Evolutionary conservation across 1,140 invertebrate genomes (phyloP).

Genomic region (Drusus annulatus): DNA sequence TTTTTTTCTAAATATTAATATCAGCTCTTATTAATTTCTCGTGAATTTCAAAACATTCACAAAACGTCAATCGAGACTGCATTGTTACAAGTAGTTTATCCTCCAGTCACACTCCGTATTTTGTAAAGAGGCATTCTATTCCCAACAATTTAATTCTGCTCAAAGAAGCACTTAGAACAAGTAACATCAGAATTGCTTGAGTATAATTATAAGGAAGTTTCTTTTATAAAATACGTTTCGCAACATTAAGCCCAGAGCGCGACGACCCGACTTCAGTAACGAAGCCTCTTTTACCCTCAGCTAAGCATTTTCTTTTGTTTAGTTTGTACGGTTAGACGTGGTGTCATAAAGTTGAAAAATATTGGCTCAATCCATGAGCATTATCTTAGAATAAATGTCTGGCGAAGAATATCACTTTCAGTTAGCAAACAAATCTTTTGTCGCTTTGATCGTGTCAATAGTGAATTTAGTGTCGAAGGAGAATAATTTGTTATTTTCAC

Average conservation of each 20-base stretch:
- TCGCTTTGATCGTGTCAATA: too few species aligned
- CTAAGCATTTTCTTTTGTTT: not conserved
- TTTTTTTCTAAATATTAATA: too few species aligned
- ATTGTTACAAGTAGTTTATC: too few species aligned
- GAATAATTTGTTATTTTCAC: too few species aligned
- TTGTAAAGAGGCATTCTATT: not conserved
- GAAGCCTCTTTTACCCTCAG: not conserved
- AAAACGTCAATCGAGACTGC: too few species aligned
- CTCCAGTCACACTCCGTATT: too few species aligned
- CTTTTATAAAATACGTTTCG: slow-evolving; percentile 20
- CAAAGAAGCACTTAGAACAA: slow-evolving; percentile 25
- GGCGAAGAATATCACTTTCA: too few species aligned
- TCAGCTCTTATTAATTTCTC: too few species aligned
- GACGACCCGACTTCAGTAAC: slow-evolving; percentile 25
- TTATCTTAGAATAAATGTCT: too few species aligned
- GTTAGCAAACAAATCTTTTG: too few species aligned
- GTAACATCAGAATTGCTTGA: slow-evolving; percentile 34
- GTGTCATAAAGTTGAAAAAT: not conserved
- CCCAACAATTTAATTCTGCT: slow-evolving; percentile 18
- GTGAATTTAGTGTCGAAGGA: too few species aligned
- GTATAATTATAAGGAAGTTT: slow-evolving; percentile 41
- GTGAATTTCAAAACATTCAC: too few species aligned
- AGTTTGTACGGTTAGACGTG: slow-evolving; percentile 1
- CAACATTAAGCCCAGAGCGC: slow-evolving; percentile 32
- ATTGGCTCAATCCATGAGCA: not conserved